Evolutionary conservation across 2,888 invertebrate species (phyloP).

Genomic region (Xanthia togata): DNA sequence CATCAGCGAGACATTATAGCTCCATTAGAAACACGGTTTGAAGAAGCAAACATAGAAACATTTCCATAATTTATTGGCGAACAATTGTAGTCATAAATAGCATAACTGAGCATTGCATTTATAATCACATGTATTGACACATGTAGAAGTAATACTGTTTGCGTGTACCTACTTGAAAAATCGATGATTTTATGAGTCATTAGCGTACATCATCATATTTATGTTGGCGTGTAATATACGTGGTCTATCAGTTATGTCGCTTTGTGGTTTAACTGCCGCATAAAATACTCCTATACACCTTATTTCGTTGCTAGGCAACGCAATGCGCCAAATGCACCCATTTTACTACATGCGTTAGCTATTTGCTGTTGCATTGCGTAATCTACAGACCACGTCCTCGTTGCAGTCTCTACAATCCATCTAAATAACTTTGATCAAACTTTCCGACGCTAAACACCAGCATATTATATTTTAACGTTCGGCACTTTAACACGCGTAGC

Average conservation of each 20-base stretch:
- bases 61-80: conserved; percentile 40
- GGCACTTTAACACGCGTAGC: conserved; percentile 32
- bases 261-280: conserved; percentile 44
- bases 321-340: conserved; percentile 84
- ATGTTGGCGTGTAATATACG: conserved; percentile 7
- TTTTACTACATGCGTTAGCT: conserved; percentile 69
- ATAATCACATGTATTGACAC: conserved; percentile 40
- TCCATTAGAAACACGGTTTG: conserved; percentile 3
- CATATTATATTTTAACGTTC: conserved; percentile 21
- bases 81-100: conserved; percentile 46
- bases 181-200: conserved; percentile 37
- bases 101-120: conserved; percentile 37
- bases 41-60: conserved; percentile 20
- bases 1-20: no score
- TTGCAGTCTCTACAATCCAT: conserved; percentile 23
- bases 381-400: conserved; percentile 43
- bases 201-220: conserved; percentile 12
- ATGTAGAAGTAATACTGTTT: conserved; percentile 23
- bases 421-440: conserved; percentile 21
- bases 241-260: conserved; percentile 12
- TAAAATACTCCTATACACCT: conserved; percentile 50
- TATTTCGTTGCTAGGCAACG: conserved; percentile 84
- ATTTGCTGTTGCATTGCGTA: conserved; percentile 67
- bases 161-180: conserved; percentile 19
- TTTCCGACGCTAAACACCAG: conserved; percentile 25